Base-by-base conservation (phyloP, 2,888 invertebrate species). In the Drosophila anceps region DNA sequence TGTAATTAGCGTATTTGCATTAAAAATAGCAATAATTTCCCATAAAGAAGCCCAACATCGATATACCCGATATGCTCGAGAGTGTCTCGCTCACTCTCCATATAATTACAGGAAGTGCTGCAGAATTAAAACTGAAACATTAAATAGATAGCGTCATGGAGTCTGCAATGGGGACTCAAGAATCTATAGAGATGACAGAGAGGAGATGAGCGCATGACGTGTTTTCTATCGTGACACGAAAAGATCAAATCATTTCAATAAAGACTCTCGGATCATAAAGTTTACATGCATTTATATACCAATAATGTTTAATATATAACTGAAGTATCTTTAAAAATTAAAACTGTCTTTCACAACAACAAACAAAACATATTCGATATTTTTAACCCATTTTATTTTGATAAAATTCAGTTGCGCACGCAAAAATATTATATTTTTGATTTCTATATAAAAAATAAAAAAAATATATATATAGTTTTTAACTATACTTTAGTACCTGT, bases 1-100 rank as follows among this genome's bases (percentile, higher is more conserved):
- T 89, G 89, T 87, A 87, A 89, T 89, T 87, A 89, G 89, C 89
- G 89, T 88, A 89, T 87, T 87, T 89, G 89, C 86, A 87, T 87
- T 87, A 89, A 87, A 87, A 87, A 89, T 87, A 87, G 89, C 86
- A 87, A 87, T 87, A 87, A 89, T 87, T 87, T 87, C 78, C 87
- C 73, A 87, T 87, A 82, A 87, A 87, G 88, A 86, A 74, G 75
- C 71, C 76, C 71, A 84, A 68, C 79, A 77, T 73, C 73, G 75
- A 76, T 76, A 69, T 67, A 41, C 43, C 55, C 50, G 54, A 18
- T 62, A 39, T 1, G 31, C 12, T 7, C 31, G 18, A 33, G 53
- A 65, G 63, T 71, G 55, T 64, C 71, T 62, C 61, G 37, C 55
- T 73, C 51, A 44, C 57, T 73, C 71, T 55, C 65, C 37, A 58